Percentiles rank a stretch among this genome's conserved stretches.
phyloP scores from a whole-genome alignment of 2,113 vertebrate genomes.

The Daphoenositta chrysoptera region DNA sequence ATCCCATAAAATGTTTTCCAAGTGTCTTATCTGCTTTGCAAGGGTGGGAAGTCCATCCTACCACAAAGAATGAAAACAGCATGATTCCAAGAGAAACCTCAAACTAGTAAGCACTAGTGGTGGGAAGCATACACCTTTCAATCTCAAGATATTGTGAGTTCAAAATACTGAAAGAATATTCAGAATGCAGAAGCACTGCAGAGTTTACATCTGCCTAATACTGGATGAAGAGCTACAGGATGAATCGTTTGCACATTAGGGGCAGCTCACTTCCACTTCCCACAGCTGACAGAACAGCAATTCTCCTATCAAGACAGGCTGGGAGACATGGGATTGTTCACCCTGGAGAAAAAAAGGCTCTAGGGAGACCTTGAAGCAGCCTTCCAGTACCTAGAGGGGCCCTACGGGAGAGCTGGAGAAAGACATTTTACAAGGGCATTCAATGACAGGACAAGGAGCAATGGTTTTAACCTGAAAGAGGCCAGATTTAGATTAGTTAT shows the following conservation, averaged over 20 bases:
- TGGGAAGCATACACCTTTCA: background rate
- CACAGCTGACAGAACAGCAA: background rate
- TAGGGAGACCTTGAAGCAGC: background rate
- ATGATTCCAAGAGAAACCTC: background rate
- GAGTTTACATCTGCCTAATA: background rate
- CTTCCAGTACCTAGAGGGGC: background rate
- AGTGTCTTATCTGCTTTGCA: background rate
- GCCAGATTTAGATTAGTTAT: background rate
- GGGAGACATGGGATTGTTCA: background rate
- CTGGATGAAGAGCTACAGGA: background rate
- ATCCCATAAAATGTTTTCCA: background rate
- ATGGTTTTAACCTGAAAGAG: background rate
- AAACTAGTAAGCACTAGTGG: background rate
- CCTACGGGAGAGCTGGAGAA: background rate
- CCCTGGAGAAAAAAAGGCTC: background rate
- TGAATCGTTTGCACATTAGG: rapidly evolving
- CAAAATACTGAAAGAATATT: background rate
- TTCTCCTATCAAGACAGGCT: background rate
- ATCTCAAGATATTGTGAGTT: background rate
- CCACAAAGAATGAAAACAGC: background rate
- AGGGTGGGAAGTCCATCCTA: background rate
- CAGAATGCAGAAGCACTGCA: background rate
- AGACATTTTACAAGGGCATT: background rate
- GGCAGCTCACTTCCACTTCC: background rate
- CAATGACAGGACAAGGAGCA: background rate